phyloP scores from a whole-genome alignment of 2,797 vertebrate species.

The Schizopygopsis pylzovi region DNA sequence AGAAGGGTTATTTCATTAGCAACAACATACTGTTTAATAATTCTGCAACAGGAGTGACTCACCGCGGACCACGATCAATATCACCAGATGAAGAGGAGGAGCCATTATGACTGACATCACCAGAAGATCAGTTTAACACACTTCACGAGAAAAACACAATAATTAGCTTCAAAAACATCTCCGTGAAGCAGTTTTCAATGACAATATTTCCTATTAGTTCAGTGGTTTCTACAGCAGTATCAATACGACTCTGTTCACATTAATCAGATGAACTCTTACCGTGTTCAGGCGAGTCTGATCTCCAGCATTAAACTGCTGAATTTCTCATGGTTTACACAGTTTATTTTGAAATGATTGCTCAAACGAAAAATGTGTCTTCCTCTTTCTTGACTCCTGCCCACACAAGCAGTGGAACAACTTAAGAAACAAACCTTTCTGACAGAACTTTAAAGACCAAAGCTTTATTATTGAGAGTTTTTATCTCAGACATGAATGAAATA shows the following conservation, averaged over 20 bases:
- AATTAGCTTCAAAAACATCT: neutral
- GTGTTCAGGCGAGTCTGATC: too few relatives aligned
- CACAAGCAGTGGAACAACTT: too few relatives aligned
- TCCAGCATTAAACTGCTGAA: too few relatives aligned
- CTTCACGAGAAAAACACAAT: neutral
- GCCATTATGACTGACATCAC: neutral
- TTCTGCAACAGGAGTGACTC: neutral
- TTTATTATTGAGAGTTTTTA: too few relatives aligned
- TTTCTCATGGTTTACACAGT: too few relatives aligned
- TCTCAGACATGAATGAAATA: too few relatives aligned
- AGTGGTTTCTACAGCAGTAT: neutral
- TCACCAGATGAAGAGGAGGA: neutral
- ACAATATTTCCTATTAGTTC: neutral
- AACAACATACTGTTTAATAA: neutral
- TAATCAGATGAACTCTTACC: neutral
- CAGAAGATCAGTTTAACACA: neutral
- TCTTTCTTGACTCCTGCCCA: too few relatives aligned
- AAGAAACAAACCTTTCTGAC: too few relatives aligned
- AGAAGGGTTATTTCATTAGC: neutral
- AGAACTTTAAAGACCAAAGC: too few relatives aligned
- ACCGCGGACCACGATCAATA: constrained; percentile 6
- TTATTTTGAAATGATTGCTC: too few relatives aligned
- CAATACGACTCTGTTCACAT: neutral
- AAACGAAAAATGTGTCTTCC: too few relatives aligned
- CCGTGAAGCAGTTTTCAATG: too few relatives aligned